Percentiles rank a stretch among this genome's conserved stretches.
These are phyloP conservation scores for Aspidiotus rigidus DNA, from an alignment of 2,888 invertebrate genomes.

Conservation along the genomic window DNA sequence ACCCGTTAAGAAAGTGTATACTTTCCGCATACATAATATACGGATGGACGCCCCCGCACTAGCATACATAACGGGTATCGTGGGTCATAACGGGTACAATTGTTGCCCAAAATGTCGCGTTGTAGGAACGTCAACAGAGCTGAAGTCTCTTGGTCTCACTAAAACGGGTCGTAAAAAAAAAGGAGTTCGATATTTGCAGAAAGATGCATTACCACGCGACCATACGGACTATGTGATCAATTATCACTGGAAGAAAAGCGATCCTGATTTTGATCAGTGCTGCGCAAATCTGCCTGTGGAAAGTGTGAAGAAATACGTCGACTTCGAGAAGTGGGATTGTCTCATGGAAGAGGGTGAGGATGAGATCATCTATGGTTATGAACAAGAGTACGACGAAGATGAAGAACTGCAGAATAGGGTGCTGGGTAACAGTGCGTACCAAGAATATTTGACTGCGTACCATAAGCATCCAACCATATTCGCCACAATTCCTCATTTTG, in stretches of 20 bases:
- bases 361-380: not conserved
- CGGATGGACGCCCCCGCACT: not conserved
- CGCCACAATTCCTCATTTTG: not conserved
- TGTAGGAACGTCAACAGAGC: not conserved
- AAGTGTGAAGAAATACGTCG: too few relatives aligned
- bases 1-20: too few relatives aligned
- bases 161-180: not conserved
- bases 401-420: not conserved
- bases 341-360: slow-evolving; percentile 2
- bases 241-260: not conserved
- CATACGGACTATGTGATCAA: not conserved
- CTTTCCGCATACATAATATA: not conserved
- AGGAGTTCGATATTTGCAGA: not conserved
- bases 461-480: not conserved
- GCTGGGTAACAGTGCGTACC: too few relatives aligned
- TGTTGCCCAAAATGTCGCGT: slow-evolving; percentile 3
- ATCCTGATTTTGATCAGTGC: not conserved
- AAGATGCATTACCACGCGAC: not conserved
- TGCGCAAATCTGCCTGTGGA: too few relatives aligned
- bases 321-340: not conserved
- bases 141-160: not conserved
- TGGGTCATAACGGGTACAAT: not conserved
- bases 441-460: too few relatives aligned
- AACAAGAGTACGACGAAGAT: not conserved
- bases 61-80: not conserved